Evolutionary conservation across 1,140 invertebrate genomes (phyloP).

Genomic region (Saccostrea cuccullata): DNA sequence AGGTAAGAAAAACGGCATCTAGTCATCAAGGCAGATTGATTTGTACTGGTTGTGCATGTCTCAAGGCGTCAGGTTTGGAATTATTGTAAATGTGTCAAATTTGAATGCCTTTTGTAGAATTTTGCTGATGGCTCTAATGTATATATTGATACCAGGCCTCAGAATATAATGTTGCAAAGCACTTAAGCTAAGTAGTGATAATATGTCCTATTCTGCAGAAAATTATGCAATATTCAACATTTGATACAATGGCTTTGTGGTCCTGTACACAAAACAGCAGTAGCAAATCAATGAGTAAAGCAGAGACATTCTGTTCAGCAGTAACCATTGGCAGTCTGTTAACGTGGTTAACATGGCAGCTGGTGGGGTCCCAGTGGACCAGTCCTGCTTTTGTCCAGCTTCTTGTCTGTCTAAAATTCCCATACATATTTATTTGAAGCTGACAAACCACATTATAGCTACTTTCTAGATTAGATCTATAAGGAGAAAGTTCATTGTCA

Average conservation of each 20-base stretch:
- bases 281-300: neutral
- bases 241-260: neutral
- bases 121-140: neutral
- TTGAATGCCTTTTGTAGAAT: neutral
- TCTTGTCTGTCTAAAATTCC: neutral
- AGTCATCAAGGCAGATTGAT: neutral
- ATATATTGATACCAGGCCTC: neutral
- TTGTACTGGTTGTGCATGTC: neutral
- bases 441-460: neutral
- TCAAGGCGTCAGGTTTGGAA: neutral
- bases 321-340: neutral
- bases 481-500: neutral
- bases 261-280: neutral
- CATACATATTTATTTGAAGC: neutral
- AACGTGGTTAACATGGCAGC: neutral
- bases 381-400: neutral
- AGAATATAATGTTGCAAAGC: neutral
- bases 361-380: neutral
- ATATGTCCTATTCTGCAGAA: neutral
- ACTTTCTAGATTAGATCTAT: neutral
- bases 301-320: neutral
- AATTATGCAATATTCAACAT: conserved; percentile 11
- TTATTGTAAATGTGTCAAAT: neutral
- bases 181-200: neutral
- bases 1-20: neutral